phyloP scores from a whole-genome alignment of 2,888 invertebrate genomes.

The Amiota communis region DNA sequence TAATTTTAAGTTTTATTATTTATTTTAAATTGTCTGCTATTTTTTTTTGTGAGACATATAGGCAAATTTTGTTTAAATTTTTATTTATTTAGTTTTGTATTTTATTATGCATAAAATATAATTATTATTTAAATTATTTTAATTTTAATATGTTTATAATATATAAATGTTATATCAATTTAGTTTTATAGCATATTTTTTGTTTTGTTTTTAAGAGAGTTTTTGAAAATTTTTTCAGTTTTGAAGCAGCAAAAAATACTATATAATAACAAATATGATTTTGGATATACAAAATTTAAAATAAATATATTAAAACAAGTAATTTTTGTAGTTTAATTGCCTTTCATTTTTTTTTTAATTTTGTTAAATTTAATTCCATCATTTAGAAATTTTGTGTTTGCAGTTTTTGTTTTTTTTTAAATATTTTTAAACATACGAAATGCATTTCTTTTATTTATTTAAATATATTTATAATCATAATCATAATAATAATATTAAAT shows the following conservation, averaged over 20 bases:
- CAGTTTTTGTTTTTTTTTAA: slow-evolving; percentile 3
- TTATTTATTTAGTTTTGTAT: slow-evolving; percentile 34
- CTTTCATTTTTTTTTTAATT: background rate
- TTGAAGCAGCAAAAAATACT: slow-evolving; percentile 40
- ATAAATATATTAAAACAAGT: background rate
- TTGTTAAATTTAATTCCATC: slow-evolving; percentile 27
- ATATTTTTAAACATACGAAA: slow-evolving; percentile 25
- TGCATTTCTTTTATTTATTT: slow-evolving; percentile 24
- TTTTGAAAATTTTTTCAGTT: slow-evolving; percentile 35
- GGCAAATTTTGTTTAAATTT: slow-evolving; percentile 51
- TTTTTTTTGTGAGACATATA: slow-evolving; percentile 57
- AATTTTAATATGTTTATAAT: slow-evolving; percentile 44
- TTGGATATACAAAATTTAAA: slow-evolving; percentile 18
- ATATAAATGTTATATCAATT: slow-evolving; percentile 46
- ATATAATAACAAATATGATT: slow-evolving; percentile 34
- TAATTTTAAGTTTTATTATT: slow-evolving; percentile 44
- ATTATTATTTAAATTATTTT: slow-evolving; percentile 42
- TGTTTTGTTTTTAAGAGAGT: slow-evolving; percentile 7
- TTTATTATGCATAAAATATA: slow-evolving; percentile 49
- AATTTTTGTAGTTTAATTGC: background rate
- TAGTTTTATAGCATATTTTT: slow-evolving; percentile 43
- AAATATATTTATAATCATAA: slow-evolving; percentile 35
- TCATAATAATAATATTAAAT: slow-evolving; percentile 45
- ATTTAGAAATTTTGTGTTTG: slow-evolving; percentile 5
- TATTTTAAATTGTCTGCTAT: slow-evolving; percentile 58